phyloP scores from a whole-genome alignment of 1,140 invertebrate genomes.

The Drosophila pseudoobscura region DNA sequence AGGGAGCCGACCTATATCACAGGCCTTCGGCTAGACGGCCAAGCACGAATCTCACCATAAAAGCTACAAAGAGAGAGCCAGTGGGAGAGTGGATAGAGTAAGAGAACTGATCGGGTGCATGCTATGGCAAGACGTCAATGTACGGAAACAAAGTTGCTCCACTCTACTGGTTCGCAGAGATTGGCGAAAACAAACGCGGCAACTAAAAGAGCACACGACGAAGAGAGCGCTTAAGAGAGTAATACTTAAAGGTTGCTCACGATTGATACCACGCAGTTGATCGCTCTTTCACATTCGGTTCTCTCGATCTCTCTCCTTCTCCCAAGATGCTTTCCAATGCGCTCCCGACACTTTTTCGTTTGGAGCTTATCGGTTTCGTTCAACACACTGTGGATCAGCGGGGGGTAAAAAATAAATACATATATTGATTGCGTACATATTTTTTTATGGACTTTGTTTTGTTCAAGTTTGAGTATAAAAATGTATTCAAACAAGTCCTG shows the following conservation, averaged over 20 bases:
- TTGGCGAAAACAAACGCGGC: slow-evolving; percentile 20
- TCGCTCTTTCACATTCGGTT: slow-evolving; percentile 21
- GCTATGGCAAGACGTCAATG: slow-evolving; percentile 63
- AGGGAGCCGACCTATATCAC: slow-evolving; percentile 50
- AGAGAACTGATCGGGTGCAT: slow-evolving; percentile 9
- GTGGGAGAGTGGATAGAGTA: slow-evolving; percentile 16
- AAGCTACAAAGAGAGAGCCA: slow-evolving; percentile 1
- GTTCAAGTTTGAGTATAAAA: too few species aligned
- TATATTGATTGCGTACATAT: background rate
- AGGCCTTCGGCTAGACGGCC: slow-evolving; percentile 17
- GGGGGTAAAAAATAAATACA: background rate
- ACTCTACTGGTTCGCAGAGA: slow-evolving; percentile 33
- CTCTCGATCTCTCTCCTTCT: slow-evolving; percentile 10
- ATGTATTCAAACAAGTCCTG: too few species aligned
- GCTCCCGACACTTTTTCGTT: slow-evolving; percentile 1
- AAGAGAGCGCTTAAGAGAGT: slow-evolving; percentile 12
- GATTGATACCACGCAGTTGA: background rate
- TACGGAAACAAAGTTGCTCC: slow-evolving; percentile 72
- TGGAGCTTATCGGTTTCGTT: slow-evolving; percentile 18
- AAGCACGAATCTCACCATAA: slow-evolving; percentile 32
- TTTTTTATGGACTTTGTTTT: too few species aligned
- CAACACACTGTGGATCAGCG: too few species aligned
- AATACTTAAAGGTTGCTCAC: background rate
- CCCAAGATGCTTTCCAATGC: slow-evolving; percentile 34
- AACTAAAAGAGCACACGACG: slow-evolving; percentile 1